phyloP scores from a whole-genome alignment of 1,140 invertebrate species.

The Liolophura sinensis region DNA sequence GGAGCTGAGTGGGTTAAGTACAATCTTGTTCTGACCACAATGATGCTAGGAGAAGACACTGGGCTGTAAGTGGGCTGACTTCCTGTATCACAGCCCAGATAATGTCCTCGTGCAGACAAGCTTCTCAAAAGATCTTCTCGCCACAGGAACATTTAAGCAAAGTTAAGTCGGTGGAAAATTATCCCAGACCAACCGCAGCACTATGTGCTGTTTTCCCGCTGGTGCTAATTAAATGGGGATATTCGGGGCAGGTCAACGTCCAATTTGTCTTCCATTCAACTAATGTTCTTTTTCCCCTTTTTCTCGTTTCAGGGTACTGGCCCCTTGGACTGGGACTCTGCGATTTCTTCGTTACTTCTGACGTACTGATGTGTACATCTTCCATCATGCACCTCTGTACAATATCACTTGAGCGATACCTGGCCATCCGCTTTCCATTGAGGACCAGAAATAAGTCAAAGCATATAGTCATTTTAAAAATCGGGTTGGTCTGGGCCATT shows the following conservation, averaged over 20 bases:
- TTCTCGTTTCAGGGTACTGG: slow-evolving; percentile 80
- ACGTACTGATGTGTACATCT: slow-evolving; percentile 90
- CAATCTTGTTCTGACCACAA: too few relatives aligned
- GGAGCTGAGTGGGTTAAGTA: too few relatives aligned
- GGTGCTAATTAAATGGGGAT: neutral
- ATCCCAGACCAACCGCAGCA: neutral
- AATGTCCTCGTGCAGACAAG: too few relatives aligned
- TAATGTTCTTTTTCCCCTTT: neutral
- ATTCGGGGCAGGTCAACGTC: neutral
- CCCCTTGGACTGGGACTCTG: slow-evolving; percentile 86
- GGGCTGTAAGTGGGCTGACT: too few relatives aligned
- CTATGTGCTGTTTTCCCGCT: neutral
- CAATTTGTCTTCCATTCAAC: neutral
- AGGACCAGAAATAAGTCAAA: slow-evolving; percentile 74
- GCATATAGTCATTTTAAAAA: slow-evolving; percentile 80
- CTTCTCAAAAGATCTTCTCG: too few relatives aligned
- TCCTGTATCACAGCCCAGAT: too few relatives aligned
- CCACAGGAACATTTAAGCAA: too few relatives aligned
- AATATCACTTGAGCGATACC: slow-evolving; percentile 66
- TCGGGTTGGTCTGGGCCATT: slow-evolving; percentile 87
- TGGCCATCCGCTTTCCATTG: slow-evolving; percentile 88
- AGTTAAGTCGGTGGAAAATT: too few relatives aligned
- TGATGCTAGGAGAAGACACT: too few relatives aligned
- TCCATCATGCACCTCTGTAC: slow-evolving; percentile 75
- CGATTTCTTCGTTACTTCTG: slow-evolving; percentile 91